Evolutionary conservation across 2,888 invertebrate genomes (phyloP).

Genomic region (Drosophila mulleri): DNA sequence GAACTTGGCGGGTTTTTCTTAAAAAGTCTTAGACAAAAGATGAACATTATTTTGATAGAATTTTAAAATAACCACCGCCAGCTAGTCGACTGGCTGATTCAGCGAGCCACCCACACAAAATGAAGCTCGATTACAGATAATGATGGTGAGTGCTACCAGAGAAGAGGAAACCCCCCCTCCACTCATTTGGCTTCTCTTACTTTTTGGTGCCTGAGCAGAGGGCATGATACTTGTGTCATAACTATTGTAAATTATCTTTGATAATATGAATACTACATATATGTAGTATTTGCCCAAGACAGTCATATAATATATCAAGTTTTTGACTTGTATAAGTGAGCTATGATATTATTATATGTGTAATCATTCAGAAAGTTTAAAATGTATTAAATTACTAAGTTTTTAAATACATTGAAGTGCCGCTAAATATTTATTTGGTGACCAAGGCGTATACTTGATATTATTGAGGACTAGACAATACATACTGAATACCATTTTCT

Average conservation of each 20-base stretch:
- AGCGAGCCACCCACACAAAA: slow-evolving; percentile 3
- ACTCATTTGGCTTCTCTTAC: not conserved
- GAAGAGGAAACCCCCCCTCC: not conserved
- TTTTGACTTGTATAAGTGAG: no score
- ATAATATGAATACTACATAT: not conserved
- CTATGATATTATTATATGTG: no score
- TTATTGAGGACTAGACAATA: no score
- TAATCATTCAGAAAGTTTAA: no score
- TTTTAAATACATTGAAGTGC: no score
- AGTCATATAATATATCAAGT: no score
- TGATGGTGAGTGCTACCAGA: not conserved
- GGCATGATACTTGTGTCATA: not conserved
- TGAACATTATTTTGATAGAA: slow-evolving; percentile 47
- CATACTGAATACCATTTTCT: no score
- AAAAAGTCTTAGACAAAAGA: slow-evolving; percentile 27
- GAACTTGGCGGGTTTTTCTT: slow-evolving; percentile 33
- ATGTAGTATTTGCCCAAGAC: no score
- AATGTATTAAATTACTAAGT: no score
- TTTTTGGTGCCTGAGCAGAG: not conserved
- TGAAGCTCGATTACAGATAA: slow-evolving; percentile 19
- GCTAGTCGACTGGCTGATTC: not conserved
- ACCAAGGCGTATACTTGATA: no score
- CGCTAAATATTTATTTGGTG: no score
- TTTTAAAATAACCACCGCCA: slow-evolving; percentile 39
- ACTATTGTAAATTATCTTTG: not conserved